Percentiles rank a stretch among this genome's conserved stretches.
Conservation (phyloP, 2,113 vertebrate genomes). For the Catagonus wagneri region DNA sequence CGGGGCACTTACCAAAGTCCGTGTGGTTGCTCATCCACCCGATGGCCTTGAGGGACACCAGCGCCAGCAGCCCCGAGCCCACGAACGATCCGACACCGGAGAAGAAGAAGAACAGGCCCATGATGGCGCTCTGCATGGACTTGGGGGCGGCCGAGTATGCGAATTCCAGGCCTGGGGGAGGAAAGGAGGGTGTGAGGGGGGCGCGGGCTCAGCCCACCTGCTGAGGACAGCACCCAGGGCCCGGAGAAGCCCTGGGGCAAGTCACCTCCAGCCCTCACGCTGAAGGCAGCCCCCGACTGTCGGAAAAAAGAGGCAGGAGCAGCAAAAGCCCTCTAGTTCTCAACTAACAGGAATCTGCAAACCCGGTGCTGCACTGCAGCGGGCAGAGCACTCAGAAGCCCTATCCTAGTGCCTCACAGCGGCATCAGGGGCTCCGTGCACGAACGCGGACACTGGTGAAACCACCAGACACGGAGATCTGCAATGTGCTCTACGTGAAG, state of each 20-base stretch:
- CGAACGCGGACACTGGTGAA: accelerated
- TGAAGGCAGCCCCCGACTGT: background rate
- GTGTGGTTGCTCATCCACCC: constrained; percentile 98
- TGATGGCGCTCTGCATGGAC: constrained; percentile 98
- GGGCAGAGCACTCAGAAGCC: background rate
- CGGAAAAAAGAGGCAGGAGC: background rate
- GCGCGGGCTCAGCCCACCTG: too few species aligned
- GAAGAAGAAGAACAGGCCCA: constrained; percentile 99
- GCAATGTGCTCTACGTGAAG: accelerated
- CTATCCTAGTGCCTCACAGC: background rate
- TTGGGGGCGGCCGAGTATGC: constrained; percentile 97
- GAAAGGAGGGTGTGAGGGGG: background rate
- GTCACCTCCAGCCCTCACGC: too few species aligned
- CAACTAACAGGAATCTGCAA: background rate
- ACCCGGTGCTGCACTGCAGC: background rate
- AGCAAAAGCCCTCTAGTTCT: background rate
- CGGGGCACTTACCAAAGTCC: constrained; percentile 91
- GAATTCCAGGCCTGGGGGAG: constrained; percentile 94
- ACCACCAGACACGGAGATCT: accelerated
- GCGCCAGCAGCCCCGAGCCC: constrained; percentile 94
- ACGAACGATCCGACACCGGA: constrained; percentile 98
- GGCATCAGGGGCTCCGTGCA: too few species aligned
- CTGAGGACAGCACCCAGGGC: background rate
- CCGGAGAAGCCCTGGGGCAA: background rate
- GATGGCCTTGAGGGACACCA: constrained; percentile 93